phyloP scores from a whole-genome alignment of 2,888 invertebrate species.

The Morpho helenor region DNA sequence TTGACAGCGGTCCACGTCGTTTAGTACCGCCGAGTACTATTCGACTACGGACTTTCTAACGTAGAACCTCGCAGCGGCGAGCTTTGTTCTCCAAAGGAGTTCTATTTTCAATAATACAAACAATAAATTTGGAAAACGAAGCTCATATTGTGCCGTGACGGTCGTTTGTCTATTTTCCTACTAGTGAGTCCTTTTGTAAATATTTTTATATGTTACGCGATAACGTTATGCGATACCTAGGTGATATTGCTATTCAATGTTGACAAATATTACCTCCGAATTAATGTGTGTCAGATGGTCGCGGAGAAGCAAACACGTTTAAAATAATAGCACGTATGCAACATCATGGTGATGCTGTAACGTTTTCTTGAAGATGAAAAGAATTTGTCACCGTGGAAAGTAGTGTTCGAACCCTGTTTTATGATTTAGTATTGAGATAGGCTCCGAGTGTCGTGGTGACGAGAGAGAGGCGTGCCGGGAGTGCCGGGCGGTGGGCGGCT shows the following conservation, averaged over 20 bases:
- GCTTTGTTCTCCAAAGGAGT: conserved; percentile 50
- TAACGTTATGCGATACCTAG: conserved; percentile 49
- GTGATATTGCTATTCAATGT: conserved; percentile 53
- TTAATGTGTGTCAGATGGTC: conserved; percentile 13
- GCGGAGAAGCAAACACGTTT: background rate
- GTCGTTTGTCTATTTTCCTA: conserved; percentile 72
- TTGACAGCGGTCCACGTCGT: conserved; percentile 61
- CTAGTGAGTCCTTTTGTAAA: conserved; percentile 74
- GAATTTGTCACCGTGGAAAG: conserved; percentile 12
- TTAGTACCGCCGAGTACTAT: conserved; percentile 50
- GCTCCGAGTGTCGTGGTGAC: conserved; percentile 24
- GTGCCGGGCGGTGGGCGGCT: conserved; percentile 55
- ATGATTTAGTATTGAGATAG: conserved; percentile 19
- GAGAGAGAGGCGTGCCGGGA: conserved; percentile 51
- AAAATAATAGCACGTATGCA: conserved; percentile 14
- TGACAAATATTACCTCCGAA: conserved; percentile 16
- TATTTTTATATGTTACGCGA: conserved; percentile 60
- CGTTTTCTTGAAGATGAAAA: conserved; percentile 6
- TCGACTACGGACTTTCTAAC: conserved; percentile 50
- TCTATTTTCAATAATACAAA: conserved; percentile 23
- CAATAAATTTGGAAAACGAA: conserved; percentile 40
- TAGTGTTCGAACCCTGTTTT: conserved; percentile 20
- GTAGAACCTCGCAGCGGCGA: conserved; percentile 70
- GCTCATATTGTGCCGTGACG: conserved; percentile 71
- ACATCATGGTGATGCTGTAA: conserved; percentile 7